Evolutionary conservation across 2,113 vertebrate genomes (phyloP).

Genomic region (Calcarius ornatus): DNA sequence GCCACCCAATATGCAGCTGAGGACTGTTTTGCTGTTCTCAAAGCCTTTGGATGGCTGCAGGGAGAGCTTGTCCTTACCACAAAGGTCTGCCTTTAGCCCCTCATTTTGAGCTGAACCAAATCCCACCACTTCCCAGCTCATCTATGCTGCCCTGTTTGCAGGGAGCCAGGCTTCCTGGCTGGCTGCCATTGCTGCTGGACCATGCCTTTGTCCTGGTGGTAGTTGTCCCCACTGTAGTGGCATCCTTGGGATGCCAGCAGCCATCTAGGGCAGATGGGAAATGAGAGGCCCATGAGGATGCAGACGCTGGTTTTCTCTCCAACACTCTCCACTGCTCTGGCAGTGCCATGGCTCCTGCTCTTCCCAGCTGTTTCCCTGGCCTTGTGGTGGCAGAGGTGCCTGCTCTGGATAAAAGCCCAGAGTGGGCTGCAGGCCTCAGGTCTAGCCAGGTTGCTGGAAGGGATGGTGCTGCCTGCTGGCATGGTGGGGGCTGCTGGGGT

Average conservation of each 20-base stretch:
- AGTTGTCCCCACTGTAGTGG: neutral
- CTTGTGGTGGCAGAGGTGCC: neutral
- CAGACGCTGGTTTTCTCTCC: neutral
- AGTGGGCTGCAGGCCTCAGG: neutral
- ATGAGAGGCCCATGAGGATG: neutral
- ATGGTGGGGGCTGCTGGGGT: neutral
- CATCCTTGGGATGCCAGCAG: neutral
- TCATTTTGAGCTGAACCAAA: neutral
- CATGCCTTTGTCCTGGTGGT: neutral
- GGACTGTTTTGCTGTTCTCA: neutral
- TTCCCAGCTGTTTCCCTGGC: neutral
- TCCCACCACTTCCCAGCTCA: neutral
- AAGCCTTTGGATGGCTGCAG: neutral
- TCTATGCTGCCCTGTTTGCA: fast-evolving
- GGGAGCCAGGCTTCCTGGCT: neutral
- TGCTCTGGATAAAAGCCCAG: neutral
- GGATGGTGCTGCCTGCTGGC: neutral
- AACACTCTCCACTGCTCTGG: neutral
- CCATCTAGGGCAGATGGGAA: fast-evolving
- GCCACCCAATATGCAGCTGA: fast-evolving
- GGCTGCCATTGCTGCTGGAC: fast-evolving
- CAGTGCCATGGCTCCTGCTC: neutral
- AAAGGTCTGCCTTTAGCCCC: neutral
- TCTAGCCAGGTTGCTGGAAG: neutral
- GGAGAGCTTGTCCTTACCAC: fast-evolving